Conservation (phyloP, 2,797 vertebrate species). For the Orientallactaga sibirica region DNA sequence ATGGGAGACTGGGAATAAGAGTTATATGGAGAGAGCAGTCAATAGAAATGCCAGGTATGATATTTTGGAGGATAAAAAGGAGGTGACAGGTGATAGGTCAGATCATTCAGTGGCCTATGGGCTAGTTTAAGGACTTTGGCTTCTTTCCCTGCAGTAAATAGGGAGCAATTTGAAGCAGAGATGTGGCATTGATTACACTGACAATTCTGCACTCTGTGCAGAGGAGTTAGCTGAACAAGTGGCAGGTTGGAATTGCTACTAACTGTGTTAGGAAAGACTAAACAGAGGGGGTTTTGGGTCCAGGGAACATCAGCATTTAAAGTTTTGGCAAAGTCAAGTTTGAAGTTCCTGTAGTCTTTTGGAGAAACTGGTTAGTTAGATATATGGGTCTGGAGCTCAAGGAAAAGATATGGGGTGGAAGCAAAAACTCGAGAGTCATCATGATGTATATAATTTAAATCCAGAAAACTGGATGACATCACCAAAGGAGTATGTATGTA, state of each 20-base stretch:
- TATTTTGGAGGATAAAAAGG: slow-evolving; percentile 9
- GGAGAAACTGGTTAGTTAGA: not conserved
- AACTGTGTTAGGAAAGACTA: not conserved
- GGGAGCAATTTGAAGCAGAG: slow-evolving; percentile 25
- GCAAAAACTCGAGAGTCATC: slow-evolving; percentile 6
- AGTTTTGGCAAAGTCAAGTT: slow-evolving; percentile 29
- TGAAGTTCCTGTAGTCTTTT: slow-evolving; percentile 29
- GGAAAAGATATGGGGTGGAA: slow-evolving; percentile 14
- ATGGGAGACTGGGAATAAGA: not conserved
- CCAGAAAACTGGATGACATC: not conserved
- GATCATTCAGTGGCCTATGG: not conserved
- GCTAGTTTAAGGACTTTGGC: not conserved
- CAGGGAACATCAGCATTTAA: not conserved
- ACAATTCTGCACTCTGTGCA: not conserved
- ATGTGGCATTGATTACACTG: not conserved
- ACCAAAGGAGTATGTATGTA: not conserved
- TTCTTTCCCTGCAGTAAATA: not conserved
- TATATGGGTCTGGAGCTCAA: not conserved
- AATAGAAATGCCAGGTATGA: not conserved
- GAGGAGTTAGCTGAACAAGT: not conserved
- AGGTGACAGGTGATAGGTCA: not conserved
- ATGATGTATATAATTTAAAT: not conserved
- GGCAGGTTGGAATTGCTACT: not conserved
- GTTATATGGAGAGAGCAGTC: not conserved
- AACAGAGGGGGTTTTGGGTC: not conserved